Conservation (phyloP, 2,113 vertebrate species). For the Shinisaurus crocodilurus region DNA sequence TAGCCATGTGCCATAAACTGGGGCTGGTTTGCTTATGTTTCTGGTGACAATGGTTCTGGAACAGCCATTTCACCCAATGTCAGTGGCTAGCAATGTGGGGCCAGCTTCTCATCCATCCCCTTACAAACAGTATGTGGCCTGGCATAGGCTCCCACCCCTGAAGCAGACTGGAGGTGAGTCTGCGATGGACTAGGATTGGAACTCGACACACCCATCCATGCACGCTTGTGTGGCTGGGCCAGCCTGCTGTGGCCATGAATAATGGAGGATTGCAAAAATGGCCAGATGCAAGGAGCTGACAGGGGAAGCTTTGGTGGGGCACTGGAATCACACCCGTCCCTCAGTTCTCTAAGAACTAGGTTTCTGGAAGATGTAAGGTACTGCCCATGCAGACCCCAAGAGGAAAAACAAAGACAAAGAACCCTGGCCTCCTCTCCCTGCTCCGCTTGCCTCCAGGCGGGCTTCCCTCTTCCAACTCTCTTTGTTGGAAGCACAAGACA, state of each 20-base stretch:
- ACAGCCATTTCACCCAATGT: background rate
- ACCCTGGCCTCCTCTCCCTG: accelerated
- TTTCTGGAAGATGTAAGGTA: background rate
- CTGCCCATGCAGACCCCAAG: background rate
- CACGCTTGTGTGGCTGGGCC: background rate
- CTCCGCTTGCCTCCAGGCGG: accelerated
- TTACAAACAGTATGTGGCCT: background rate
- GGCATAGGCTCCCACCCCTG: background rate
- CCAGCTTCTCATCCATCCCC: background rate
- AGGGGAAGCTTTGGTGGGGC: background rate
- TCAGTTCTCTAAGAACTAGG: background rate
- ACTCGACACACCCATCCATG: background rate
- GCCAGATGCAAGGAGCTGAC: background rate
- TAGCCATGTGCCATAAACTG: background rate
- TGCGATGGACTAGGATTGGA: background rate
- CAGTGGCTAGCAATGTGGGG: background rate
- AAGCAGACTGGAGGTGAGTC: background rate
- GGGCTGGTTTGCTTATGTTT: background rate
- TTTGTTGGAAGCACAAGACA: conserved; percentile 10
- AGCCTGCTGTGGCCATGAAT: background rate
- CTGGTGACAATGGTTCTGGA: background rate
- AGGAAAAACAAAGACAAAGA: background rate
- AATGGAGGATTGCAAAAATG: background rate
- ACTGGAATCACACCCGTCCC: background rate
- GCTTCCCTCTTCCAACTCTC: background rate